Percentiles rank a stretch among this genome's conserved stretches.
Evolutionary conservation across 1,140 invertebrate species (phyloP).

Genomic region (Patella vulgata): DNA sequence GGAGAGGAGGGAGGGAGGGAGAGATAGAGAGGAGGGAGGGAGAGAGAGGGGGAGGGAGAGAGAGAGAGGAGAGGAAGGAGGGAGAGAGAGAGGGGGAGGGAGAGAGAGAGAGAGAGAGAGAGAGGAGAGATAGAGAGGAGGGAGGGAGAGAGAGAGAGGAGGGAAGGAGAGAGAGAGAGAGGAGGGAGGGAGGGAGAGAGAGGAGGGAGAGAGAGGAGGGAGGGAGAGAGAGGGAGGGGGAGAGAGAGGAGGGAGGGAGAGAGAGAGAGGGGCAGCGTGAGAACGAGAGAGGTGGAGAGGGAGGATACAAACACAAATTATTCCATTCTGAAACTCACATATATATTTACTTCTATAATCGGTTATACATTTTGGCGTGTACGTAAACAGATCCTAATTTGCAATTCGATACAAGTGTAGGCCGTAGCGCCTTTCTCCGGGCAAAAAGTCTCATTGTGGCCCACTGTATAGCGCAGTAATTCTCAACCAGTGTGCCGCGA

Average conservation of each 20-base stretch:
- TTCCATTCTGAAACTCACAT: no score
- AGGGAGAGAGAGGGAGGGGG: background rate
- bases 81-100: background rate
- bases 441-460: no score
- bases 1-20: conserved; percentile 9
- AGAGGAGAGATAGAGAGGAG: conserved; percentile 1
- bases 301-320: background rate
- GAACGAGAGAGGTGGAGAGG: conserved; percentile 5
- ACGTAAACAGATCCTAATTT: no score
- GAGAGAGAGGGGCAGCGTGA: conserved; percentile 10
- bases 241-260: background rate
- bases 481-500: no score
- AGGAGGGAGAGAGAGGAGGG: conserved; percentile 1
- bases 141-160: conserved; percentile 8
- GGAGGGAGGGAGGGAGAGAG: background rate
- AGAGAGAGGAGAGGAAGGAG: background rate
- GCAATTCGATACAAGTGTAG: no score
- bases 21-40: conserved; percentile 1
- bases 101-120: background rate
- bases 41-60: conserved; percentile 3
- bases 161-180: background rate
- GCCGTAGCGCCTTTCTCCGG: no score
- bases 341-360: no score
- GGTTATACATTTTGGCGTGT: no score
- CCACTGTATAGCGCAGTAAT: no score